These are phyloP conservation scores for Himalopsyche phryganea DNA, from an alignment of 1,140 invertebrate species.

Conservation along the genomic window DNA sequence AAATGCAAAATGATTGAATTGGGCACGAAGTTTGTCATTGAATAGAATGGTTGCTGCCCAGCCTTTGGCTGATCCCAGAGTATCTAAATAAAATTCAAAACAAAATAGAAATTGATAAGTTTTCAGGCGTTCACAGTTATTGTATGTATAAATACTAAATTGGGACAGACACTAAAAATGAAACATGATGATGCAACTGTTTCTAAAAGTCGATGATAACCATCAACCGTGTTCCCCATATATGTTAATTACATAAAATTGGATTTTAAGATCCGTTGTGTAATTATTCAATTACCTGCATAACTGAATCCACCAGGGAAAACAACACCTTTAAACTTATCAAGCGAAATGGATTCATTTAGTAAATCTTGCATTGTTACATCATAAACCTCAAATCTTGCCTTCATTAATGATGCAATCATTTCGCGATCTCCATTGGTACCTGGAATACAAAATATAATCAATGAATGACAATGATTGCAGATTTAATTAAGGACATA, in stretches of 20 bases:
- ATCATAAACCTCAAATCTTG: slow-evolving; percentile 91
- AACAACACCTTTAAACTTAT: slow-evolving; percentile 82
- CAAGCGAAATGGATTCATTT: slow-evolving; percentile 63
- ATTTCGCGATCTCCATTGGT: slow-evolving; percentile 97
- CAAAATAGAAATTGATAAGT: too few relatives aligned
- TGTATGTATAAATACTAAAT: not conserved
- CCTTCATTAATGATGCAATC: slow-evolving; percentile 87
- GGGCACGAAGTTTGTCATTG: slow-evolving; percentile 58
- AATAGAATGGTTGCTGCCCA: slow-evolving; percentile 92
- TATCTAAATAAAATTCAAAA: slow-evolving; percentile 62
- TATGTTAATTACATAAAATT: slow-evolving; percentile 14
- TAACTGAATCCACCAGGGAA: slow-evolving; percentile 99
- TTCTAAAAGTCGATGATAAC: too few relatives aligned
- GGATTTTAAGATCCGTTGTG: too few relatives aligned
- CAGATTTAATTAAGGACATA: too few relatives aligned
- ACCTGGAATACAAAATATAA: slow-evolving; percentile 36
- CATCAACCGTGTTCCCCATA: too few relatives aligned
- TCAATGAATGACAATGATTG: too few relatives aligned
- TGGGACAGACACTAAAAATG: slow-evolving; percentile 1
- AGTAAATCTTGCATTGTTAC: slow-evolving; percentile 89
- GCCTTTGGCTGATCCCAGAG: slow-evolving; percentile 93
- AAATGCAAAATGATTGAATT: slow-evolving; percentile 70
- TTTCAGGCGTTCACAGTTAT: too few relatives aligned
- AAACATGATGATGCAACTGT: too few relatives aligned
- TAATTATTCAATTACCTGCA: slow-evolving; percentile 78